Evolutionary conservation across 2,888 invertebrate species (phyloP).

Genomic region (Adineta ricciae): DNA sequence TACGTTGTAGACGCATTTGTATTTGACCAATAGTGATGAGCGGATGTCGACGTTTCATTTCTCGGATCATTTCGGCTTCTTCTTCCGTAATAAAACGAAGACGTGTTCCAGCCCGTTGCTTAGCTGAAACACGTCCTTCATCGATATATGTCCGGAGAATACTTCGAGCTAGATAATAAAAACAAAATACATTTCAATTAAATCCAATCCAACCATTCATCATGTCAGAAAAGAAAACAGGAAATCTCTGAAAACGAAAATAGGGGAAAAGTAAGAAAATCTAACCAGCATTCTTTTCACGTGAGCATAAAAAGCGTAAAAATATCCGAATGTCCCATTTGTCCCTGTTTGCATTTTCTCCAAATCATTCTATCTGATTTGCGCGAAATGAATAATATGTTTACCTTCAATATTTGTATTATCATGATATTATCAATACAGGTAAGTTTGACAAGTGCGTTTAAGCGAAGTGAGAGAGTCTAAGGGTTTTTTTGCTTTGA

Average conservation of each 20-base stretch:
- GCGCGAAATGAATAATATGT: neutral
- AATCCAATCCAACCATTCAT: too few species aligned
- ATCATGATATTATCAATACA: neutral
- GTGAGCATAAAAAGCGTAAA: too few species aligned
- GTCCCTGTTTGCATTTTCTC: neutral
- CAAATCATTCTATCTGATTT: neutral
- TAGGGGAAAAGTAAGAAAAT: too few species aligned
- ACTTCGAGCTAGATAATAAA: neutral
- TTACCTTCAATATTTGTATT: neutral
- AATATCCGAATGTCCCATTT: too few species aligned
- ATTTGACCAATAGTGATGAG: constrained; percentile 16
- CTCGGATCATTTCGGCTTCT: constrained; percentile 12
- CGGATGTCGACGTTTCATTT: constrained; percentile 21
- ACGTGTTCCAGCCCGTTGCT: constrained; percentile 13
- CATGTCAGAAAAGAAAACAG: too few species aligned
- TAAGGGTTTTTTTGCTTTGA: neutral
- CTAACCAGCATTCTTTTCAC: too few species aligned
- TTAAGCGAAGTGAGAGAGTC: neutral
- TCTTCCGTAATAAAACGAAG: constrained; percentile 18
- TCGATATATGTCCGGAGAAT: constrained; percentile 13
- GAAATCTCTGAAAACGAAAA: neutral
- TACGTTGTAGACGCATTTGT: constrained; percentile 14
- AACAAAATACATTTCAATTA: too few species aligned
- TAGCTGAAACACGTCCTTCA: constrained; percentile 14
- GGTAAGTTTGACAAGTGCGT: neutral